Evolutionary conservation across 2,888 invertebrate species (phyloP).

Genomic region (Steinernema hermaphroditum): DNA sequence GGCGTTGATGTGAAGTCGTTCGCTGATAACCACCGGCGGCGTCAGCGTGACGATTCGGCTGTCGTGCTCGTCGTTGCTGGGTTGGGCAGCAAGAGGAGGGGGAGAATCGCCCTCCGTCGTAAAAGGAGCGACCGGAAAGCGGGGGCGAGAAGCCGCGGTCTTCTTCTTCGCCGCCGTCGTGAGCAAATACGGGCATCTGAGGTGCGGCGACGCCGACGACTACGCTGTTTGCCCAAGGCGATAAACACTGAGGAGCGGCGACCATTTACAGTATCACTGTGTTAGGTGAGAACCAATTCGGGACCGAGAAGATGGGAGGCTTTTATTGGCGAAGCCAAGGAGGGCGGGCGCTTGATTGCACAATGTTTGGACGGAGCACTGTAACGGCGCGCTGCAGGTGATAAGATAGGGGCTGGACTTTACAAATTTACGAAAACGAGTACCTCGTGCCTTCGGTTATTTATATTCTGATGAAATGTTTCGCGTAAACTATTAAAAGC

Average conservation of each 20-base stretch:
- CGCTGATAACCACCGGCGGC: not conserved
- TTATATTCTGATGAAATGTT: too few species aligned
- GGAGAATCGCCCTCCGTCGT: conserved; percentile 4
- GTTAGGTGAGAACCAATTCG: conserved; percentile 1
- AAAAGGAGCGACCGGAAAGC: conserved; percentile 12
- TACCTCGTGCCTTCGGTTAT: too few species aligned
- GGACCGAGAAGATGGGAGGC: too few species aligned
- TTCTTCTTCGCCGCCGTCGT: not conserved
- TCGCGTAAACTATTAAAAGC: too few species aligned
- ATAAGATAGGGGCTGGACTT: too few species aligned
- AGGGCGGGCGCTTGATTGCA: too few species aligned
- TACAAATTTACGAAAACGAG: too few species aligned
- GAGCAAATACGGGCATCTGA: conserved; percentile 30
- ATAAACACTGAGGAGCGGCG: conserved; percentile 28
- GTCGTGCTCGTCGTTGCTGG: not conserved
- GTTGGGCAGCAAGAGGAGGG: too few species aligned
- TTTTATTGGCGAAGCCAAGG: too few species aligned
- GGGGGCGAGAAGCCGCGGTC: conserved; percentile 22
- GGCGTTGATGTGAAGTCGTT: conserved; percentile 15
- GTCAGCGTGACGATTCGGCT: not conserved
- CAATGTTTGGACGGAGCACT: too few species aligned
- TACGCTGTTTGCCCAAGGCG: conserved; percentile 26
- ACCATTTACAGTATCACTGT: conserved; percentile 28
- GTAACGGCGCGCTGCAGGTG: too few species aligned
- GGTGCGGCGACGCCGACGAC: not conserved